Evolutionary conservation across 1,140 invertebrate species (phyloP).

Genomic region (Venustaconcha ellipsiformis): DNA sequence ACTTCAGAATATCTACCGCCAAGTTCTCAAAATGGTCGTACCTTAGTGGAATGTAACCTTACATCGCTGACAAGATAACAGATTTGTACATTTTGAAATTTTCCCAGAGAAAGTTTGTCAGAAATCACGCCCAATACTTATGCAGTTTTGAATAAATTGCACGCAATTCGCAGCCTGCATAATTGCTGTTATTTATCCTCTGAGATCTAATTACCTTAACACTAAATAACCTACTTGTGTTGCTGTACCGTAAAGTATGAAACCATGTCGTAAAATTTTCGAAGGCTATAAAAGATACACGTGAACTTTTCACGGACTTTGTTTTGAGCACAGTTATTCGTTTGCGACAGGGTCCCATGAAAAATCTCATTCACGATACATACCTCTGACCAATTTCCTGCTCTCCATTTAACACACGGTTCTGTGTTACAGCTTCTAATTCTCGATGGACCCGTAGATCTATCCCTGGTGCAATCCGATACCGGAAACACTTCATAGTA

Average conservation of each 20-base stretch:
- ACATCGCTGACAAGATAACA: too few species aligned
- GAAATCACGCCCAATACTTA: too few species aligned
- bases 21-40: too few species aligned
- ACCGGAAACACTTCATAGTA: conserved; percentile 28
- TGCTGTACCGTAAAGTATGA: background rate
- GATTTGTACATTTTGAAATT: too few species aligned
- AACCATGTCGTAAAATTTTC: background rate
- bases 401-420: conserved; percentile 29
- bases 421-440: conserved; percentile 28
- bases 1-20: too few species aligned
- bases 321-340: too few species aligned
- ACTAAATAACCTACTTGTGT: background rate
- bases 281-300: background rate
- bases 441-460: background rate
- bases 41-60: too few species aligned
- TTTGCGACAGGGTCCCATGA: background rate
- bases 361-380: background rate
- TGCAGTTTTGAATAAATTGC: too few species aligned
- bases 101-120: too few species aligned
- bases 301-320: background rate
- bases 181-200: background rate
- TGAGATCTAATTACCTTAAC: background rate
- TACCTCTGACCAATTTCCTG: conserved; percentile 30
- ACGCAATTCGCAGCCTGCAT: too few species aligned
- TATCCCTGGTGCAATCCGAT: conserved; percentile 10